Evolutionary conservation across 2,113 vertebrate species (phyloP).

Genomic region (Malurus alboscapulatus): DNA sequence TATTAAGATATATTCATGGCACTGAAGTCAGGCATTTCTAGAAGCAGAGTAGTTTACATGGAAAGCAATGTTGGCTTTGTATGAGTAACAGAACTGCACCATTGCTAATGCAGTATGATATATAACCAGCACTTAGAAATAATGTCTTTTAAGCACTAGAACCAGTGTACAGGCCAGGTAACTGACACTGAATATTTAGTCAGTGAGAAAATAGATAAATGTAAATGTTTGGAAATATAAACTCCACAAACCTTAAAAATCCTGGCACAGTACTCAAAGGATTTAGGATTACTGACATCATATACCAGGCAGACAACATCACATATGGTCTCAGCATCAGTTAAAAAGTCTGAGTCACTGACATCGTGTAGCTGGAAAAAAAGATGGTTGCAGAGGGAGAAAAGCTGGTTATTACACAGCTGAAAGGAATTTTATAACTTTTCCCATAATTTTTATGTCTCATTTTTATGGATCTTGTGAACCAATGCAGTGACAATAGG

Average conservation of each 20-base stretch:
- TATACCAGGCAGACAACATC: slow-evolving; percentile 95
- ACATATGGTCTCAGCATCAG: slow-evolving; percentile 86
- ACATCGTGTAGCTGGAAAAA: slow-evolving; percentile 88
- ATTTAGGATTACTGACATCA: slow-evolving; percentile 88
- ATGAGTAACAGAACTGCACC: neutral
- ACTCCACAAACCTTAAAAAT: slow-evolving; percentile 90
- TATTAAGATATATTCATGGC: neutral
- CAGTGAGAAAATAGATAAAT: neutral
- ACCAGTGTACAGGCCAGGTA: neutral
- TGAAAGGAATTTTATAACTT: neutral
- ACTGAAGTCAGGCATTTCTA: neutral
- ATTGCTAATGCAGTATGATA: neutral
- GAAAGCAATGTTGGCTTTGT: neutral
- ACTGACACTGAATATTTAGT: neutral
- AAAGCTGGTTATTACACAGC: neutral
- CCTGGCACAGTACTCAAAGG: slow-evolving; percentile 95
- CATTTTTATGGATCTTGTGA: neutral
- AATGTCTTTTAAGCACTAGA: neutral
- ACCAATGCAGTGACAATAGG: neutral
- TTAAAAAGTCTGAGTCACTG: slow-evolving; percentile 88
- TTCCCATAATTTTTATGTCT: neutral
- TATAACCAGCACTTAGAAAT: neutral
- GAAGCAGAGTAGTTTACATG: neutral
- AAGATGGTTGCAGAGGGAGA: neutral
- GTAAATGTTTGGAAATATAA: neutral